A percentile compares a stretch with the other conserved stretches of the same genome.
Conservation (phyloP, 2,888 invertebrate genomes). For the Oxycera nigricornis region DNA sequence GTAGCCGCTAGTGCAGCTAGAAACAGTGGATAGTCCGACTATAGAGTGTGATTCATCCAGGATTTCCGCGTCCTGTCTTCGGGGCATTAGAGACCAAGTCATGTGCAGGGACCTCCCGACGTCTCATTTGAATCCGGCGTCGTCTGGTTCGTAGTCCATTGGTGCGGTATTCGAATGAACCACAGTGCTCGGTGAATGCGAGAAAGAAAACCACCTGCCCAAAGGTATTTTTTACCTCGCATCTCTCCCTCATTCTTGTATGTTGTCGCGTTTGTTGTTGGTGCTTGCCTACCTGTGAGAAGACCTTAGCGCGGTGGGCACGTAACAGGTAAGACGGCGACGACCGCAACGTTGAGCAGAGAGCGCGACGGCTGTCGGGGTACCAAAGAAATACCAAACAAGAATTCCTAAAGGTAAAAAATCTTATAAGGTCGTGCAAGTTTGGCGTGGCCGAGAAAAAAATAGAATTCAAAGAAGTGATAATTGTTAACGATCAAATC, state of each 20-base stretch:
- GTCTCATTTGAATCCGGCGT: background rate
- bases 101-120: constrained; percentile 4
- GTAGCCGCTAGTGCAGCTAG: background rate
- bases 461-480: constrained; percentile 20
- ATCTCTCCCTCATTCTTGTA: constrained; percentile 16
- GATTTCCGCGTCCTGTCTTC: background rate
- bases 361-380: background rate
- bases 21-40: background rate
- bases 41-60: constrained; percentile 5
- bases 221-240: constrained; percentile 10
- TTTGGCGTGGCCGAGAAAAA: background rate
- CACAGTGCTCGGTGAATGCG: constrained; percentile 4
- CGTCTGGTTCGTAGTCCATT: background rate
- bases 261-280: constrained; percentile 10
- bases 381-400: constrained; percentile 33
- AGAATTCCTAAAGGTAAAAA: constrained; percentile 27
- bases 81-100: background rate
- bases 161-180: background rate
- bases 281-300: constrained; percentile 11
- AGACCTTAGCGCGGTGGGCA: background rate
- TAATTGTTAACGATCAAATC: constrained; percentile 19
- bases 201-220: constrained; percentile 39
- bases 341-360: background rate
- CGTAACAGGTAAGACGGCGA: constrained; percentile 10
- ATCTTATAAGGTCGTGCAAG: constrained; percentile 21